phyloP scores from a whole-genome alignment of 1,140 invertebrate species.

The Drosophila kepulauana region DNA sequence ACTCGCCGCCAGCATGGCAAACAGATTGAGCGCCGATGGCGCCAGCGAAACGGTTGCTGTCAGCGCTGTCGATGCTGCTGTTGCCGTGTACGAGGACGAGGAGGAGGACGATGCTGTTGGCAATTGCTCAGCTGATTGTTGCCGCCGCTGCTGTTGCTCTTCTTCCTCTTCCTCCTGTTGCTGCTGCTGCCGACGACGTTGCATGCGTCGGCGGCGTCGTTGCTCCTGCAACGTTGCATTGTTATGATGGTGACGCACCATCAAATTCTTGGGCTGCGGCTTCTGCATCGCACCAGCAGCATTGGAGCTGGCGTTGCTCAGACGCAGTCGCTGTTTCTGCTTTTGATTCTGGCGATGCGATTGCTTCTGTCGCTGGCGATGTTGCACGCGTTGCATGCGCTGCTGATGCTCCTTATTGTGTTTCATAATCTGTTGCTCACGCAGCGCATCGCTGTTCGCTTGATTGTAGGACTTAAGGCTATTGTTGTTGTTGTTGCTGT shows the following conservation, averaged over 20 bases:
- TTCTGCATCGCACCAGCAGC: slow-evolving; percentile 51
- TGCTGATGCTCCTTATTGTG: slow-evolving; percentile 41
- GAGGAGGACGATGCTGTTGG: slow-evolving; percentile 69
- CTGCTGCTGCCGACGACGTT: slow-evolving; percentile 55
- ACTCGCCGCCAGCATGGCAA: slow-evolving; percentile 77
- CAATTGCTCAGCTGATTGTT: slow-evolving; percentile 45
- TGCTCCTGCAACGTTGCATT: slow-evolving; percentile 67
- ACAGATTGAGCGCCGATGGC: slow-evolving; percentile 75
- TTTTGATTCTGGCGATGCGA: slow-evolving; percentile 23
- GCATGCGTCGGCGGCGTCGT: slow-evolving; percentile 55
- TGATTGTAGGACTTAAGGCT: slow-evolving; percentile 59
- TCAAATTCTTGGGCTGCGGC: slow-evolving; percentile 73
- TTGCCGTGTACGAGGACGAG: slow-evolving; percentile 69
- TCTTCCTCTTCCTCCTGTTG: slow-evolving; percentile 40
- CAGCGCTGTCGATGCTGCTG: slow-evolving; percentile 71
- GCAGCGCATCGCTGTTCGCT: slow-evolving; percentile 35
- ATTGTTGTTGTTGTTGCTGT: slow-evolving; percentile 50
- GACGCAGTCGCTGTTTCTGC: slow-evolving; percentile 17
- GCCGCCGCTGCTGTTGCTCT: slow-evolving; percentile 13
- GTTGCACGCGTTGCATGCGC: slow-evolving; percentile 22
- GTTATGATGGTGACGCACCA: slow-evolving; percentile 73
- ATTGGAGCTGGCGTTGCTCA: slow-evolving; percentile 29
- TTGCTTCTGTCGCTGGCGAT: slow-evolving; percentile 27
- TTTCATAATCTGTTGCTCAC: slow-evolving; percentile 44
- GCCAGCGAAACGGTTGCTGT: slow-evolving; percentile 71